These are phyloP conservation scores for Heliconius cydno DNA, from an alignment of 2,888 invertebrate genomes.

Conservation along the genomic window DNA sequence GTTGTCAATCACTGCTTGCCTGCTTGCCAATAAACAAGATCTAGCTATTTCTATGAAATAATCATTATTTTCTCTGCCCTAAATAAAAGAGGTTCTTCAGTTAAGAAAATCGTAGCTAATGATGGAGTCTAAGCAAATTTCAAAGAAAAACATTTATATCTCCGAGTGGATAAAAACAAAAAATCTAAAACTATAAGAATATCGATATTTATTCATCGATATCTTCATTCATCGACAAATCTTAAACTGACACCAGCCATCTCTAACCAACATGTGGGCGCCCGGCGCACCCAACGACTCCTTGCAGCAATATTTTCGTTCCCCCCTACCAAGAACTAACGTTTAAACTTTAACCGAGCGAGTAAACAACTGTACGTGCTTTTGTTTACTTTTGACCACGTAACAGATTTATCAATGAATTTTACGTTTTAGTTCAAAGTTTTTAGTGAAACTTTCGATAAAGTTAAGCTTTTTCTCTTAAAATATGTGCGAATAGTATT, in stretches of 20 bases:
- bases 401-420: constrained; percentile 37
- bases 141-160: too few relatives aligned
- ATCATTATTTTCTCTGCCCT: too few relatives aligned
- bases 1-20: not conserved
- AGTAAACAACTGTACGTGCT: constrained; percentile 40
- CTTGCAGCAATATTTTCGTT: constrained; percentile 80
- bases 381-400: constrained; percentile 32
- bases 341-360: constrained; percentile 32
- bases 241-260: constrained; percentile 42
- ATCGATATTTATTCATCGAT: constrained; percentile 4
- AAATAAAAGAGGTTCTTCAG: too few relatives aligned
- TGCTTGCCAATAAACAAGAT: not conserved
- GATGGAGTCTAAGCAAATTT: too few relatives aligned
- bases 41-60: not conserved
- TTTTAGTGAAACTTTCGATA: not conserved
- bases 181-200: too few relatives aligned
- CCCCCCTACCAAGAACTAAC: constrained; percentile 63
- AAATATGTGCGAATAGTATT: too few relatives aligned
- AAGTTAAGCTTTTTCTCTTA: too few relatives aligned
- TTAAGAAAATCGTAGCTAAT: too few relatives aligned
- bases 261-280: constrained; percentile 80
- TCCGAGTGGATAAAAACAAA: too few relatives aligned
- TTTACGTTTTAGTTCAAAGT: not conserved
- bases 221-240: constrained; percentile 42
- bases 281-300: constrained; percentile 77